Conservation (phyloP, 2,113 vertebrate genomes). For the Daphoenositta chrysoptera region DNA sequence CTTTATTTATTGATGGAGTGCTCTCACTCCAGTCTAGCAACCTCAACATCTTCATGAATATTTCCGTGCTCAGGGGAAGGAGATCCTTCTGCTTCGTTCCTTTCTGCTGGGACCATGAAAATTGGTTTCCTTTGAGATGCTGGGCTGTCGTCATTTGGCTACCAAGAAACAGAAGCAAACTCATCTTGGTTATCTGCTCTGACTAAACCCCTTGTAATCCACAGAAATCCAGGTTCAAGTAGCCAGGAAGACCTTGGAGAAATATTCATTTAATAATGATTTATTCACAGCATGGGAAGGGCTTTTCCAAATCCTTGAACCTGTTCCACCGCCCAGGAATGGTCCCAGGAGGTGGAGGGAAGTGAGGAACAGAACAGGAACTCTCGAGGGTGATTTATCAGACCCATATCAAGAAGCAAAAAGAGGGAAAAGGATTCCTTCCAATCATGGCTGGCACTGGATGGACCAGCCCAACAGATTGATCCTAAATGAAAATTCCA, state of each 20-base stretch:
- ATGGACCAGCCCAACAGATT: background rate
- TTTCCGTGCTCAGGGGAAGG: background rate
- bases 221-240: background rate
- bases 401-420: background rate
- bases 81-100: background rate
- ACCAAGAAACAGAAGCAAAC: background rate
- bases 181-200: background rate
- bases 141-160: background rate
- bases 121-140: background rate
- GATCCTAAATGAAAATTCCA: background rate
- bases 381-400: background rate
- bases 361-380: background rate
- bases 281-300: background rate
- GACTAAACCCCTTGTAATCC: background rate
- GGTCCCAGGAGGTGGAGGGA: background rate
- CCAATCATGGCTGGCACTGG: background rate
- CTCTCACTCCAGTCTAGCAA: background rate
- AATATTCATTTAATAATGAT: background rate
- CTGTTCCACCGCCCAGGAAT: background rate
- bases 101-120: background rate
- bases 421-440: background rate
- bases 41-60: slow-evolving; percentile 49
- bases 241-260: background rate
- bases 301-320: background rate
- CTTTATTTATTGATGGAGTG: slow-evolving; percentile 50